These are phyloP conservation scores for Grammomys dolichurus DNA, from an alignment of 2,113 vertebrate species.

Conservation along the genomic window DNA sequence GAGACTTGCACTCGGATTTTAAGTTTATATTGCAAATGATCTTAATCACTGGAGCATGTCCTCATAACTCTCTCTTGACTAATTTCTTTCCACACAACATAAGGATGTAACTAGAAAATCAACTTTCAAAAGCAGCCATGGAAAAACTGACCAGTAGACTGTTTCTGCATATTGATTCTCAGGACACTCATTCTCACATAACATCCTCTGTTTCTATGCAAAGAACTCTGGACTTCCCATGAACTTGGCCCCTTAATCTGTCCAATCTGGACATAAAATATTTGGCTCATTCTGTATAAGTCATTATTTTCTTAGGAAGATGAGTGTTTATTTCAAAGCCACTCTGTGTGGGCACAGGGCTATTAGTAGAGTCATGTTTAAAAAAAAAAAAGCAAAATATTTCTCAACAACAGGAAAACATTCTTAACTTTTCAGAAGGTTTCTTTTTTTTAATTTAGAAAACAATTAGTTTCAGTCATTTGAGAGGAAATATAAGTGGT, in stretches of 20 bases:
- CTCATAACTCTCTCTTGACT: not conserved
- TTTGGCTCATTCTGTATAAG: not conserved
- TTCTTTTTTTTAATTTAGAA: conserved; percentile 36
- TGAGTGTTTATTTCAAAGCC: conserved; percentile 63
- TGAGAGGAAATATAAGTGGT: not conserved
- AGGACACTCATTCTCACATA: not conserved
- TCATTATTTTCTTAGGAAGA: conserved; percentile 53
- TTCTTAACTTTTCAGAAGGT: conserved; percentile 2
- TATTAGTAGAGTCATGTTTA: not conserved
- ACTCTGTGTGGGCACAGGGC: not conserved
- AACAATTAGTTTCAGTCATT: not conserved
- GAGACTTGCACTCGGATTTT: not conserved
- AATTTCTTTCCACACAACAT: not conserved
- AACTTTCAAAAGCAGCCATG: not conserved
- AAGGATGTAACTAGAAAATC: not conserved
- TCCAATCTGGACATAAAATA: not conserved
- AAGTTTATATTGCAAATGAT: not conserved
- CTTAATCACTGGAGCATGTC: not conserved
- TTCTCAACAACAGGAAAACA: conserved; percentile 46
- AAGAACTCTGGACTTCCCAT: not conserved
- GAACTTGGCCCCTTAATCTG: not conserved
- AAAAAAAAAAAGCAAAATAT: conserved; percentile 30
- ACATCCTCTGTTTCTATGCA: fast-evolving
- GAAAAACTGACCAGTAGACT: not conserved
- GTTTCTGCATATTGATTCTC: not conserved